Evolutionary conservation across 2,113 vertebrate genomes (phyloP).

Genomic region (Dasyurus viverrinus): DNA sequence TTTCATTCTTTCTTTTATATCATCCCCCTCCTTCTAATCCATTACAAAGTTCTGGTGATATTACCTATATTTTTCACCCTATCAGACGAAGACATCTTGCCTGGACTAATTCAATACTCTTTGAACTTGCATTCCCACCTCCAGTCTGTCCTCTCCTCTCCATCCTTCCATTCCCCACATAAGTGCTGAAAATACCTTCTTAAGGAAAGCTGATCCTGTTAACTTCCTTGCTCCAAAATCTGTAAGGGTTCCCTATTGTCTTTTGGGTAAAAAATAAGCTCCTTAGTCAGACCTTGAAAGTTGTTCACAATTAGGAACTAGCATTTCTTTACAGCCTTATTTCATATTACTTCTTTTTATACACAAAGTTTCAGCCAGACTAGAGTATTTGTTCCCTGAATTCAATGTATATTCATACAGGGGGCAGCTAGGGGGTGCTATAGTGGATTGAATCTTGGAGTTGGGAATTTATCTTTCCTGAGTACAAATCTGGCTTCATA

Average conservation of each 20-base stretch:
- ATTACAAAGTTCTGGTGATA: not conserved
- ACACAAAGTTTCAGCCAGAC: not conserved
- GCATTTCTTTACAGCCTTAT: not conserved
- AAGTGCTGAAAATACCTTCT: not conserved
- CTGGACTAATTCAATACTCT: not conserved
- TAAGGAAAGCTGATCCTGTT: not conserved
- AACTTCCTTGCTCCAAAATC: constrained; percentile 1
- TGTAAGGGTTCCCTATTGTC: not conserved
- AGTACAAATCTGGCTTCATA: not conserved
- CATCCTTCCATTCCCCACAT: not conserved
- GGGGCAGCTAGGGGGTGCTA: not conserved
- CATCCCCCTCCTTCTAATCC: not conserved
- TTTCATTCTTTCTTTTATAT: not conserved
- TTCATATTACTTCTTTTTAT: not conserved
- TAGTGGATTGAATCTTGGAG: not conserved
- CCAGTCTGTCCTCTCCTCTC: not conserved
- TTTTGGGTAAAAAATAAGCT: not conserved
- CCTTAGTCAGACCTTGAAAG: not conserved
- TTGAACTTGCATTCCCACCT: not conserved
- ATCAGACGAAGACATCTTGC: not conserved
- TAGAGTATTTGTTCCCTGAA: not conserved
- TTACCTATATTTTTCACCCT: not conserved
- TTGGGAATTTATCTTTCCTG: not conserved
- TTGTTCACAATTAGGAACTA: not conserved
- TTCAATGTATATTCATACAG: not conserved